phyloP scores from a whole-genome alignment of 2,888 invertebrate species.

The Epistrophe eligans region DNA sequence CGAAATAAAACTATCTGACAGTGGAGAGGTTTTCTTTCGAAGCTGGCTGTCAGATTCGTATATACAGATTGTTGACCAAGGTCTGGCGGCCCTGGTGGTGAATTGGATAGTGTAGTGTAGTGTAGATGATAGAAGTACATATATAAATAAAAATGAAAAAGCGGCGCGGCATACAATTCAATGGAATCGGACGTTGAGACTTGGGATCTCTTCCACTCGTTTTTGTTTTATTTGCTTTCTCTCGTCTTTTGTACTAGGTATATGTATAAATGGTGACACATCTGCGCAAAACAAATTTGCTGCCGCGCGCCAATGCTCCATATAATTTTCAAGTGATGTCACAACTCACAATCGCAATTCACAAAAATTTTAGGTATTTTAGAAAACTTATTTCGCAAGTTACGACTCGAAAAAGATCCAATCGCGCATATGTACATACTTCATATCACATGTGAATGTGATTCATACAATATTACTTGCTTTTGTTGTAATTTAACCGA shows the following conservation, averaged over 20 bases:
- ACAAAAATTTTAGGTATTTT: conserved; percentile 6
- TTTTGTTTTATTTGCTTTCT: conserved; percentile 34
- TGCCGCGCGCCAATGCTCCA: conserved; percentile 33
- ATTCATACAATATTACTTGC: conserved; percentile 10
- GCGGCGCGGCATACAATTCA: not conserved
- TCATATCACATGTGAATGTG: not conserved
- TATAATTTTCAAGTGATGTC: conserved; percentile 59
- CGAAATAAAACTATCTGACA: not conserved
- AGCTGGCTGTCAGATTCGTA: conserved; percentile 7
- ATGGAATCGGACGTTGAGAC: conserved; percentile 3
- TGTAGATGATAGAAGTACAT: conserved; percentile 5
- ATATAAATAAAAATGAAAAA: conserved; percentile 12
- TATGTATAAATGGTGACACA: conserved; percentile 25
- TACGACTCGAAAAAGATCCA: not conserved
- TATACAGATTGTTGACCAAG: conserved; percentile 53
- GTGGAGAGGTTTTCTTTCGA: not conserved
- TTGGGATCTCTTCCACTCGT: not conserved
- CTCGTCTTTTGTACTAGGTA: not conserved
- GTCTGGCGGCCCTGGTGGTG: conserved; percentile 28
- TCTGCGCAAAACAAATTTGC: not conserved
- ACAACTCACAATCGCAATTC: conserved; percentile 20
- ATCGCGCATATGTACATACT: not conserved
- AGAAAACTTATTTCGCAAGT: not conserved
- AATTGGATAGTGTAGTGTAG: conserved; percentile 11
- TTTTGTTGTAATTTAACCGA: conserved; percentile 15